phyloP scores from a whole-genome alignment of 2,113 vertebrate species.

The Echinops telfairi region DNA sequence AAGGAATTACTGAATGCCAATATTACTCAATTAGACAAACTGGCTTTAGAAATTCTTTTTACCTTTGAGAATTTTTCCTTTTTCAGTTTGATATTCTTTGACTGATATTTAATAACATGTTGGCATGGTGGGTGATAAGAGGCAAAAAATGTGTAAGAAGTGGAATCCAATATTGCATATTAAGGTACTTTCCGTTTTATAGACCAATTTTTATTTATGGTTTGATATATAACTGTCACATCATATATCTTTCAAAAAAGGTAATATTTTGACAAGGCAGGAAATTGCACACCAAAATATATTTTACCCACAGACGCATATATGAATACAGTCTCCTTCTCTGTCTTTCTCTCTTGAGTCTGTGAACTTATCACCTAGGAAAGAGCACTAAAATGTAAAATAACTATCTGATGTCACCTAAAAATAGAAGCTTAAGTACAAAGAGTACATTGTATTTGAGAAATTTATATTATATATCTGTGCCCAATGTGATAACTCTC shows the following conservation, averaged over 20 bases:
- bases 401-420: conserved; percentile 53
- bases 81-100: conserved; percentile 34
- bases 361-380: conserved; percentile 69
- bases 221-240: conserved; percentile 66
- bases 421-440: conserved; percentile 60
- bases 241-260: conserved; percentile 65
- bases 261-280: conserved; percentile 76
- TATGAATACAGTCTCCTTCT: neutral
- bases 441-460: conserved; percentile 67
- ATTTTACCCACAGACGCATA: neutral
- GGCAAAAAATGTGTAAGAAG: neutral
- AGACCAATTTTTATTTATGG: conserved; percentile 58
- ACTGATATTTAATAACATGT: conserved; percentile 32
- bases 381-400: conserved; percentile 70
- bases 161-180: neutral
- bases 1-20: conserved; percentile 17
- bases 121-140: neutral
- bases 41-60: conserved; percentile 50
- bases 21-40: conserved; percentile 5
- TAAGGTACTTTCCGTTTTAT: neutral
- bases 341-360: conserved; percentile 7
- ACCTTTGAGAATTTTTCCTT: conserved; percentile 48
- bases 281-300: conserved; percentile 58
- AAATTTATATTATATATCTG: conserved; percentile 79
- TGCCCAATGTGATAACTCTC: conserved; percentile 72